Evolutionary conservation across 2,113 vertebrate species (phyloP).

Genomic region (Pterocles burchelli): DNA sequence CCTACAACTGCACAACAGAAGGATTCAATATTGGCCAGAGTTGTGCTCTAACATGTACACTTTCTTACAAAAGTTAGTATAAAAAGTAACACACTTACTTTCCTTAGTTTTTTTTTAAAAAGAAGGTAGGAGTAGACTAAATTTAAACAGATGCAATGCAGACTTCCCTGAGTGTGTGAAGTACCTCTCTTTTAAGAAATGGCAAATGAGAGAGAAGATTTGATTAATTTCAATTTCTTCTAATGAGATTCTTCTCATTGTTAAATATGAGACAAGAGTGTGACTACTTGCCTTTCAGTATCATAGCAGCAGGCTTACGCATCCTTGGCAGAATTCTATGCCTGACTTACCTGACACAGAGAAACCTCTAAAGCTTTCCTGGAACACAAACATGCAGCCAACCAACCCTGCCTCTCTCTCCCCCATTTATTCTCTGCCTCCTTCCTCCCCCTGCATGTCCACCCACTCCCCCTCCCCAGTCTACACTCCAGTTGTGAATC

Average conservation of each 20-base stretch:
- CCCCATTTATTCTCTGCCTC: not conserved
- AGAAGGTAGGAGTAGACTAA: not conserved
- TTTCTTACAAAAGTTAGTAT: not conserved
- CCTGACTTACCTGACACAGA: not conserved
- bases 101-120: not conserved
- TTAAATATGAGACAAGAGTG: not conserved
- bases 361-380: not conserved
- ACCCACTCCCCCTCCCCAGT: fast-evolving
- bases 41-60: not conserved
- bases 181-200: not conserved
- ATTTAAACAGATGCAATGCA: not conserved
- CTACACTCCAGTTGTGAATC: not conserved
- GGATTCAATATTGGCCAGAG: not conserved
- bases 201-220: not conserved
- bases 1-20: not conserved
- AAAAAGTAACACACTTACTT: not conserved
- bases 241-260: not conserved
- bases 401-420: not conserved
- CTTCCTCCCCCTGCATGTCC: not conserved
- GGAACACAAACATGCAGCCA: not conserved
- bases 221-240: not conserved
- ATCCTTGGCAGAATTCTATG: not conserved
- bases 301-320: fast-evolving
- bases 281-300: not conserved
- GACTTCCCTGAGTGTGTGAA: not conserved